Percentiles rank a stretch among this genome's conserved stretches.
These are phyloP conservation scores for Gymnoscopelus braueri DNA, from an alignment of 2,797 vertebrate species.

Conservation along the genomic window DNA sequence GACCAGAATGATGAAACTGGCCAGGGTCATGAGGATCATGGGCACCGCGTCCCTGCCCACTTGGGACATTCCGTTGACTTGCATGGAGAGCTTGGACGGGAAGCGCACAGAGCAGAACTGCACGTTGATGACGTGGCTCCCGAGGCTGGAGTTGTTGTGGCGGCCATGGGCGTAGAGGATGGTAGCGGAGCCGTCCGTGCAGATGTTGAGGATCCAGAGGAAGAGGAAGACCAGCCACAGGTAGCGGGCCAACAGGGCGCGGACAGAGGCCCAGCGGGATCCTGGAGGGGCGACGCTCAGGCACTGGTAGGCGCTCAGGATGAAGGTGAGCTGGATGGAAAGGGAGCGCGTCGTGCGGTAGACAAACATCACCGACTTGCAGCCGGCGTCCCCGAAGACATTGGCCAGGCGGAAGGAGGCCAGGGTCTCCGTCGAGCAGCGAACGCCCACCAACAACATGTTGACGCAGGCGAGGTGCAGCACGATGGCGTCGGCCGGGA, in stretches of 20 bases:
- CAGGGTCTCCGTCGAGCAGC: constrained; percentile 76
- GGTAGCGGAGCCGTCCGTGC: constrained; percentile 54
- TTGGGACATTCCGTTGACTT: constrained; percentile 72
- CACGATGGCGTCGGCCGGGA: constrained; percentile 77
- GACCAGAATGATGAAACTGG: constrained; percentile 76
- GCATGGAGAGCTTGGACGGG: constrained; percentile 64
- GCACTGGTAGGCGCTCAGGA: constrained; percentile 79
- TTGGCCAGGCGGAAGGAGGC: constrained; percentile 68
- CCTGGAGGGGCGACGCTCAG: constrained; percentile 77
- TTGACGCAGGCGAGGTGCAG: constrained; percentile 78
- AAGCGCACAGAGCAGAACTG: constrained; percentile 77
- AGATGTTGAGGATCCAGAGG: constrained; percentile 77
- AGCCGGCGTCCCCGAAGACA: constrained; percentile 71
- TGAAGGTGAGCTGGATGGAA: constrained; percentile 84
- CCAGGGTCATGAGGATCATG: constrained; percentile 77
- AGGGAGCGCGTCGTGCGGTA: constrained; percentile 78
- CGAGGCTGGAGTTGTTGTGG: constrained; percentile 46
- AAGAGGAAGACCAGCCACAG: constrained; percentile 66
- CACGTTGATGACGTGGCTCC: constrained; percentile 68
- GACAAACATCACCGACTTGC: constrained; percentile 77
- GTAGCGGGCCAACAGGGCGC: constrained; percentile 46
- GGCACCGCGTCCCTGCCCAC: constrained; percentile 79
- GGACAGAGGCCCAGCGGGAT: constrained; percentile 67
- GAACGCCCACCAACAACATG: constrained; percentile 76
- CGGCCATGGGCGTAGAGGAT: constrained; percentile 65